Base-by-base conservation (phyloP, 2,797 vertebrate species). In the Epinephelus malabaricus region DNA sequence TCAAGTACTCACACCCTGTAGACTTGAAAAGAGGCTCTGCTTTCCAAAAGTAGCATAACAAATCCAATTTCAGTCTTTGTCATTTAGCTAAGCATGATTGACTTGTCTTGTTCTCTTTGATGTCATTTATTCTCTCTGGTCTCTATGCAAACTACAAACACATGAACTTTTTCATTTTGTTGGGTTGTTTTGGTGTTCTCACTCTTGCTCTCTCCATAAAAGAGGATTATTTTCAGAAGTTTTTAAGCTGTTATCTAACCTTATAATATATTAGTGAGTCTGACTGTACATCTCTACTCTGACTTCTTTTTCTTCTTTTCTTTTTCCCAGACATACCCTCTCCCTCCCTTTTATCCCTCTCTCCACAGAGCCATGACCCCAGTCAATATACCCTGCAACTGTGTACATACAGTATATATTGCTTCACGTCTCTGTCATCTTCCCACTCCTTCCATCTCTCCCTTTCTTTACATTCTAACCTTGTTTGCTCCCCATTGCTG, bases 21-120 rank as follows among this genome's bases (percentile, higher is more conserved):
- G 70, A 62, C 56, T 69, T 76, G 38, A 78, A 62, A 81, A 61
- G 74, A 71, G 62, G 10, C 63, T 69, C 47, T 58, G 72, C 53
- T 59, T 66, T 56, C 60, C 15, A 45, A 56, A 51, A 78, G 82
- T 11, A 65, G 77, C 79, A 19, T 17, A 64, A 76, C 69, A 66
- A 83, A 85, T 87, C 87, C 69, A 74, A 67, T 85, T 69, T 34
- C 19, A 17, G 66, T 62, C 73, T 78, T 82, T 69, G 73, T 89
- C 72, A 71, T 77, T 63, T 15, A 69, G 75, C 83, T 59, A 19
- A 79, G 78, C 46, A 2, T 75, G 80, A 85, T 55, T 66, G 87
- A 87, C 85, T 34, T 0, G 38, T 34, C 70, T 27, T 49, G 23
- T 70, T 81, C 73, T 18, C 58, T 69, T 69, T 74, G 12, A 73